phyloP scores from a whole-genome alignment of 1,140 invertebrate genomes.

The Heliothis subflexa region DNA sequence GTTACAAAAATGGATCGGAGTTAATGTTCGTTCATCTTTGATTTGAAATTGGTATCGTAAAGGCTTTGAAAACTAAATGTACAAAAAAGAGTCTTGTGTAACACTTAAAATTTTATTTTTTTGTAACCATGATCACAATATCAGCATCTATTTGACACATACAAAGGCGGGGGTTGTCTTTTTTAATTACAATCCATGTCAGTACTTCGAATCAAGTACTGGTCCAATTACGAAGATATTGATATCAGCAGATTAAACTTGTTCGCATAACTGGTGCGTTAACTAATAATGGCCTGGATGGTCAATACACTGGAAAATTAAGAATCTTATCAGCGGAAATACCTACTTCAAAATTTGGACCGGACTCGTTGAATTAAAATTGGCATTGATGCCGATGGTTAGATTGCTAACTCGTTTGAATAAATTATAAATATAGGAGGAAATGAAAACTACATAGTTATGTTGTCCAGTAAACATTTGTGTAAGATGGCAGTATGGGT shows the following conservation, averaged over 20 bases:
- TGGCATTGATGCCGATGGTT: too few species aligned
- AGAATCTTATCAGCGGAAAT: neutral
- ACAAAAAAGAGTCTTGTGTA: too few species aligned
- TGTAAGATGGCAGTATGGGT: neutral
- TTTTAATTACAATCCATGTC: neutral
- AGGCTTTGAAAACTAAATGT: neutral
- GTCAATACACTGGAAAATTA: slow-evolving; percentile 34
- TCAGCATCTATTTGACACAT: too few species aligned
- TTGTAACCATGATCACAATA: too few species aligned
- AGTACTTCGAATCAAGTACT: neutral
- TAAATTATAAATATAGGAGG: too few species aligned
- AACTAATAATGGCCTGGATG: slow-evolving; percentile 43
- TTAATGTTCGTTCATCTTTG: neutral
- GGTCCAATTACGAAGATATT: slow-evolving; percentile 39
- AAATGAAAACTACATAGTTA: neutral
- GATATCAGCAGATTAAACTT: slow-evolving; percentile 50
- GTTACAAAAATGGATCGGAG: neutral
- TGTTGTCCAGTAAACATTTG: neutral
- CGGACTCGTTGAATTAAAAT: neutral
- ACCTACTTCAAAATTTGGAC: neutral
- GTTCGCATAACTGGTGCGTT: slow-evolving; percentile 46
- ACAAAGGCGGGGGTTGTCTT: too few species aligned
- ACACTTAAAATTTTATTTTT: too few species aligned
- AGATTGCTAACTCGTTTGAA: too few species aligned
- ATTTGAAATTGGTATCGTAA: neutral